A percentile compares a stretch with the other conserved stretches of the same genome.
phyloP scores from a whole-genome alignment of 2,113 vertebrate species.

The Notarius quadriscutis region DNA sequence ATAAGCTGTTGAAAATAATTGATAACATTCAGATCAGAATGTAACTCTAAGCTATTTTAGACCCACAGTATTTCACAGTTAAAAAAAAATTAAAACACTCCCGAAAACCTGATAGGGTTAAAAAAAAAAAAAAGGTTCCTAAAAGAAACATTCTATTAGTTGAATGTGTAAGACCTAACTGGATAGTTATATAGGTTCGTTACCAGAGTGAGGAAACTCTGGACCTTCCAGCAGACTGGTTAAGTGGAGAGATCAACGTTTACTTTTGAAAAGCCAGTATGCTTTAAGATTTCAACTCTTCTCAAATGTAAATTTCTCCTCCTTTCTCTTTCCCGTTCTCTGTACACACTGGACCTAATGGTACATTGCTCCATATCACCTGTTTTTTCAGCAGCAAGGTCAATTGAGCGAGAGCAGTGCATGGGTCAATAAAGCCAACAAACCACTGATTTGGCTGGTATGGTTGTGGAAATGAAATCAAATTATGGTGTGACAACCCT shows the following conservation, averaged over 20 bases:
- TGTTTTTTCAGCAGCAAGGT: constrained; percentile 63
- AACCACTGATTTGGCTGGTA: constrained; percentile 58
- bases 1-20: not conserved
- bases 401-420: constrained; percentile 50
- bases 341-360: constrained; percentile 52
- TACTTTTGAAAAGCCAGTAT: not conserved
- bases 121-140: not conserved
- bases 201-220: not conserved
- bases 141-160: not conserved
- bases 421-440: constrained; percentile 64
- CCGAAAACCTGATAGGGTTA: not conserved
- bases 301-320: not conserved
- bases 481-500: constrained; percentile 48
- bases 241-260: not conserved
- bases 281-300: not conserved
- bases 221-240: not conserved
- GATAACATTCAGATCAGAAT: not conserved
- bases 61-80: not conserved
- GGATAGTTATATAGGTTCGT: not conserved
- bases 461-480: constrained; percentile 50
- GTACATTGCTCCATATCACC: constrained; percentile 57
- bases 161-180: not conserved
- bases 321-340: not conserved
- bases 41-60: not conserved
- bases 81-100: not conserved